These are phyloP conservation scores for Lithobius niger DNA, from an alignment of 1,140 invertebrate genomes.

Conservation along the genomic window DNA sequence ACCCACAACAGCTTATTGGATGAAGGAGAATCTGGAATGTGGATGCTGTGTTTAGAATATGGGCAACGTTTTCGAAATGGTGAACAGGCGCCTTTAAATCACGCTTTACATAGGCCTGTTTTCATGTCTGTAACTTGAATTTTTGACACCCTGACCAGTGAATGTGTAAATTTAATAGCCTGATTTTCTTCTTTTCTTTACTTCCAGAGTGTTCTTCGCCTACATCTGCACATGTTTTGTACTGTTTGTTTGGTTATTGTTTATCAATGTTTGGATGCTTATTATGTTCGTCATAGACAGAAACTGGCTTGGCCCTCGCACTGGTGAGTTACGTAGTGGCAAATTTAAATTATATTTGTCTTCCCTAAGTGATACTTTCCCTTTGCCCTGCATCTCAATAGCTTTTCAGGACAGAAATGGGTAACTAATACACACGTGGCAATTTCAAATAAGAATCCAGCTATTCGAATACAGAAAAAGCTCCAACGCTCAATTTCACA, in stretches of 20 bases:
- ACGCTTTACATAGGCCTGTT: not conserved
- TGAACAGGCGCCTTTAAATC: not conserved
- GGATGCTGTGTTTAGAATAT: not conserved
- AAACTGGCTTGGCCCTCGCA: not conserved
- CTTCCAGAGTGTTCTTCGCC: not conserved
- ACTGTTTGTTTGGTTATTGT: not conserved
- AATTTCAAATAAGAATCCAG: too few relatives aligned
- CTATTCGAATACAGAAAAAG: too few relatives aligned
- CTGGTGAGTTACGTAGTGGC: too few relatives aligned
- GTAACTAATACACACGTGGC: too few relatives aligned
- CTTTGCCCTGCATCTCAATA: too few relatives aligned
- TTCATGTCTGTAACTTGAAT: not conserved
- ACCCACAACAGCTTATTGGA: not conserved
- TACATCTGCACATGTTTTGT: constrained; percentile 4
- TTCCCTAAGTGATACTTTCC: too few relatives aligned
- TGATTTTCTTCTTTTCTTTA: not conserved
- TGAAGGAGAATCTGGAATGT: not conserved
- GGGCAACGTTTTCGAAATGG: not conserved
- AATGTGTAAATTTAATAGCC: not conserved
- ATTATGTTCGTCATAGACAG: constrained; percentile 3
- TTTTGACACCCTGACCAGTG: too few relatives aligned
- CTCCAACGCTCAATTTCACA: too few relatives aligned
- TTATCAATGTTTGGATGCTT: not conserved
- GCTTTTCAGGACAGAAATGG: too few relatives aligned
- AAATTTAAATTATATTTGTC: too few relatives aligned